Conservation (phyloP, 2,888 invertebrate genomes). For the Acleris literana region DNA sequence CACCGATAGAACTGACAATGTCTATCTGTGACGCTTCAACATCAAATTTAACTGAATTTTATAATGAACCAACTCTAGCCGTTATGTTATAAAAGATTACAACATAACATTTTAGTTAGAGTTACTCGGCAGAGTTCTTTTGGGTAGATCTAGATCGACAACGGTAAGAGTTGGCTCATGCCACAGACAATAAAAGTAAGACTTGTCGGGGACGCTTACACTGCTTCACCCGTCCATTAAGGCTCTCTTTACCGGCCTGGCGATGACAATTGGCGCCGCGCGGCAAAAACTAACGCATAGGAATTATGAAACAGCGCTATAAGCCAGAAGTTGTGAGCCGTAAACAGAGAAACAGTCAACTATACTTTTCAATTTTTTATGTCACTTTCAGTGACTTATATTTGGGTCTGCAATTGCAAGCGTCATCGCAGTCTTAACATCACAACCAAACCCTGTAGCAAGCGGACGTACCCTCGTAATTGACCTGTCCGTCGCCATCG, state of each 20-base stretch:
- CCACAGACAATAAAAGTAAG: background rate
- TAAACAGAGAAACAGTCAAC: no score
- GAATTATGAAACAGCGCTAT: no score
- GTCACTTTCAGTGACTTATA: background rate
- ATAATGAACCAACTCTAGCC: background rate
- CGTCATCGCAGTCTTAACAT: background rate
- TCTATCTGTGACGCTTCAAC: background rate
- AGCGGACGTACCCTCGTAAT: conserved; percentile 92
- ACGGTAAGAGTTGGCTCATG: conserved; percentile 1
- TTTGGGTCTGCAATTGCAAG: background rate
- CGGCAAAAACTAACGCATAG: no score
- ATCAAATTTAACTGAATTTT: background rate
- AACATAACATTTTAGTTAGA: no score
- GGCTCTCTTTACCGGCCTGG: no score
- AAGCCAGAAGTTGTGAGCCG: no score
- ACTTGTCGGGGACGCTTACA: no score
- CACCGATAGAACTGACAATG: background rate
- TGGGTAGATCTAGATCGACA: no score
- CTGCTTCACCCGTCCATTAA: no score
- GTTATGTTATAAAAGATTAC: background rate
- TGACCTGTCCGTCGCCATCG: conserved; percentile 99
- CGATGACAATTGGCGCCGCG: no score
- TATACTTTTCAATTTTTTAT: background rate
- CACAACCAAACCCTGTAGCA: background rate
- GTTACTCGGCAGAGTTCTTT: no score